phyloP scores from a whole-genome alignment of 2,888 invertebrate genomes.

The Euspilapteryx auroguttella region DNA sequence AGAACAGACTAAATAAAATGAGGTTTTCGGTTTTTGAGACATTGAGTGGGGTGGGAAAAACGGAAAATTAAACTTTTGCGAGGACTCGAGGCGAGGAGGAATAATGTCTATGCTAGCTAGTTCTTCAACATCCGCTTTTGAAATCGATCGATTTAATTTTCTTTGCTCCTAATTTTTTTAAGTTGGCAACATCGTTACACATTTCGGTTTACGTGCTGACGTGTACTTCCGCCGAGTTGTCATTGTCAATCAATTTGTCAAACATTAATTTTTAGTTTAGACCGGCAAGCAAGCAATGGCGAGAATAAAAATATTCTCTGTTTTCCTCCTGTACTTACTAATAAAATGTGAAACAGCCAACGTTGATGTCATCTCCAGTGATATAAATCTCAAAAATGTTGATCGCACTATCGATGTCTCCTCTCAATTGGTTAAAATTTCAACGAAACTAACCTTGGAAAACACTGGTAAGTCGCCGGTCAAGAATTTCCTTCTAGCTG shows the following conservation, averaged over 20 bases:
- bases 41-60: too few relatives aligned
- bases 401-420: slow-evolving; percentile 86
- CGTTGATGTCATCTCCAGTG: slow-evolving; percentile 52
- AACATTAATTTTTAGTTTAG: slow-evolving; percentile 16
- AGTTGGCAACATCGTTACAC: too few relatives aligned
- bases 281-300: slow-evolving; percentile 40
- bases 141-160: too few relatives aligned
- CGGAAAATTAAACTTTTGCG: too few relatives aligned
- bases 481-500: slow-evolving; percentile 69
- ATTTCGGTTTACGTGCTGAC: too few relatives aligned
- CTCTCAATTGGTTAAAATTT: slow-evolving; percentile 86
- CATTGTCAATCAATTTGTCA: slow-evolving; percentile 17
- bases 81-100: too few relatives aligned
- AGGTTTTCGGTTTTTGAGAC: too few relatives aligned
- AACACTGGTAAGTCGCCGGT: slow-evolving; percentile 76
- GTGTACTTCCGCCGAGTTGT: background rate
- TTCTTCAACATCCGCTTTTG: too few relatives aligned
- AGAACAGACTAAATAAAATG: too few relatives aligned
- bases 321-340: slow-evolving; percentile 28
- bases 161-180: too few relatives aligned
- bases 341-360: slow-evolving; percentile 26
- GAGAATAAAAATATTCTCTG: slow-evolving; percentile 26
- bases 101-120: too few relatives aligned
- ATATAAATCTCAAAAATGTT: slow-evolving; percentile 74
- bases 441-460: slow-evolving; percentile 78